Evolutionary conservation across 2,888 invertebrate genomes (phyloP), one percentile per base, ranked within the genome.

Genomic region (Ypsolopha scabrella): DNA sequence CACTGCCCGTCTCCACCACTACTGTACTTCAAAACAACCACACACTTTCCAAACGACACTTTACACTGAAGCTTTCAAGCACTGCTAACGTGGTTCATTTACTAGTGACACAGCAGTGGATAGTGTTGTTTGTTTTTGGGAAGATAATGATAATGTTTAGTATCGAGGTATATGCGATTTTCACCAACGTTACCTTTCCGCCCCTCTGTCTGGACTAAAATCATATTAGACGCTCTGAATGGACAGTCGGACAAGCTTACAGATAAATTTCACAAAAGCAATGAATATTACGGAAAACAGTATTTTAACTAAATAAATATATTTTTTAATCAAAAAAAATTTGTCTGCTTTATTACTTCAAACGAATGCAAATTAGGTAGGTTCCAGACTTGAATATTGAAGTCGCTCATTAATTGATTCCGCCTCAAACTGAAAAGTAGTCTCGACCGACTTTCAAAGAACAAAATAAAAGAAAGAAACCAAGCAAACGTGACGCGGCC

Each of bases 21-120:
- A 13, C 64, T 55, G 62, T 61, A 71, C 67, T 60, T 63, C 65
- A 63, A 61, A 55, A 64, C 64, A n/a, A 9, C 41, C 7, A 38
- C 13, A 33, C 59, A 55, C 63, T 41, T 11, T 63, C 54, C 58
- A 55, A 64, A 59, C 60, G 68, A 72, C 76, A 75, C 67, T 67
- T 61, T 79, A 70, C 80, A 82, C 78, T 68, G 82, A 75, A 68
- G 72, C 66, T 57, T 62, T 57, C 65, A 66, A 63, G 60, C 66
- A 61, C 58, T 57, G 57, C 60, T 54, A 3, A 24, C 24, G 24
- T 24, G 24, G 2, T 24, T 24, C 24, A 24, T 24, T 24, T 24
- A 4, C 24, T 24, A 24, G 24, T 24, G 24, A 56, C 56, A 55
- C 55, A 54, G 57, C 57, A 58, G 35, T 7, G 37, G 33, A 4